phyloP scores from a whole-genome alignment of 2,888 invertebrate genomes.

The Pilophorus perplexus region DNA sequence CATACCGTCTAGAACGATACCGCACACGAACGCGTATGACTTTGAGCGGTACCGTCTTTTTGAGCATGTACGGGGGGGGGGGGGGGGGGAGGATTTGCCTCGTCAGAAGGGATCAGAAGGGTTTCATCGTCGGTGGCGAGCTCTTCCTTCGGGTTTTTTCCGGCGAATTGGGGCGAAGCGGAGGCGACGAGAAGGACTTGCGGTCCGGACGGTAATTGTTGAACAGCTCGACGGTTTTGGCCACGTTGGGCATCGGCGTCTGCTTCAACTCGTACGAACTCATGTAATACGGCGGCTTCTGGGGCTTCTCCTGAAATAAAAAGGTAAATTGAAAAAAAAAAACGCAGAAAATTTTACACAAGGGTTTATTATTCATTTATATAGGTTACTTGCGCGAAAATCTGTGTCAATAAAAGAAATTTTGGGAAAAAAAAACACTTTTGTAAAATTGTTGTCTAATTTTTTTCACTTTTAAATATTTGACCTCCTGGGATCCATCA shows the following conservation, averaged over 20 bases:
- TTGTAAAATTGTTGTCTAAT: not conserved
- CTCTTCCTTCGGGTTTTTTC: slow-evolving; percentile 53
- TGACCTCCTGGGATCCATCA: no score
- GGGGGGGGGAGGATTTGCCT: no score
- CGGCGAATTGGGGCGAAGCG: slow-evolving; percentile 39
- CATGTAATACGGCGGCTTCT: slow-evolving; percentile 40
- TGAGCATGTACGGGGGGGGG: no score
- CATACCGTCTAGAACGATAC: no score
- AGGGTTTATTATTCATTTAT: no score
- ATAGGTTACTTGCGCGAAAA: no score
- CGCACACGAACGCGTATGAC: no score
- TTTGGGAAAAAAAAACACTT: no score
- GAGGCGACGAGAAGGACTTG: slow-evolving; percentile 46
- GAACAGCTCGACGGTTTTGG: slow-evolving; percentile 45
- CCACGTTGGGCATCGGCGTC: slow-evolving; percentile 43
- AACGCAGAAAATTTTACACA: no score
- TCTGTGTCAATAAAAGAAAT: no score
- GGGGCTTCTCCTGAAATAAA: slow-evolving; percentile 36
- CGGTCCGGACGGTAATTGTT: slow-evolving; percentile 46
- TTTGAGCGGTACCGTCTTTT: no score
- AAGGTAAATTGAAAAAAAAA: no score
- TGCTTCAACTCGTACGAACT: slow-evolving; percentile 41
- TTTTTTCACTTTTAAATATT: not conserved
- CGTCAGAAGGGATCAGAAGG: slow-evolving; percentile 43
- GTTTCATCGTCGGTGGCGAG: slow-evolving; percentile 50